Evolutionary conservation across 1,140 invertebrate genomes (phyloP).

Genomic region (Myzus persicae): DNA sequence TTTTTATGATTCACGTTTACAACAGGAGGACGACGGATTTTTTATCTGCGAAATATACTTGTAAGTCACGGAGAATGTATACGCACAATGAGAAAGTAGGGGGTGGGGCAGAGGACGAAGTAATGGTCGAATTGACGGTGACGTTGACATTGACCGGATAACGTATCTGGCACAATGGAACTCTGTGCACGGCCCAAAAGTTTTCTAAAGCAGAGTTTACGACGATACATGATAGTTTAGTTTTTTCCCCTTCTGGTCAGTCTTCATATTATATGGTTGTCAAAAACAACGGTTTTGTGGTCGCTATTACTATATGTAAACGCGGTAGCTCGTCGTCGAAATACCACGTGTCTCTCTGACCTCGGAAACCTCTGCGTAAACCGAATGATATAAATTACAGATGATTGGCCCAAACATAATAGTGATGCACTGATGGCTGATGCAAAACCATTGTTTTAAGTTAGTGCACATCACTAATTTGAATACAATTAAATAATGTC

Average conservation of each 20-base stretch:
- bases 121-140: neutral
- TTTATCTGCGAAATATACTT: constrained; percentile 14
- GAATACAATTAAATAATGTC: too few relatives aligned
- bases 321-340: neutral
- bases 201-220: constrained; percentile 39
- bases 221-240: neutral
- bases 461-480: neutral
- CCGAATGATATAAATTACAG: too few relatives aligned
- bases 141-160: constrained; percentile 50
- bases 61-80: neutral
- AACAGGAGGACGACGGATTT: constrained; percentile 14
- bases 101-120: neutral
- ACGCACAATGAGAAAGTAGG: too few relatives aligned
- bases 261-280: neutral
- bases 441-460: neutral
- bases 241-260: neutral
- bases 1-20: constrained; percentile 13
- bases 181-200: neutral
- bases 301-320: neutral
- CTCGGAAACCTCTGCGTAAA: neutral
- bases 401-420: neutral
- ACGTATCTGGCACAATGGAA: constrained; percentile 6
- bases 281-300: constrained; percentile 3
- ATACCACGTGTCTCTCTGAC: neutral
- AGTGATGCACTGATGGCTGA: too few relatives aligned